These are phyloP conservation scores for Hemaris fuciformis DNA, from an alignment of 2,888 invertebrate genomes.

Conservation along the genomic window DNA sequence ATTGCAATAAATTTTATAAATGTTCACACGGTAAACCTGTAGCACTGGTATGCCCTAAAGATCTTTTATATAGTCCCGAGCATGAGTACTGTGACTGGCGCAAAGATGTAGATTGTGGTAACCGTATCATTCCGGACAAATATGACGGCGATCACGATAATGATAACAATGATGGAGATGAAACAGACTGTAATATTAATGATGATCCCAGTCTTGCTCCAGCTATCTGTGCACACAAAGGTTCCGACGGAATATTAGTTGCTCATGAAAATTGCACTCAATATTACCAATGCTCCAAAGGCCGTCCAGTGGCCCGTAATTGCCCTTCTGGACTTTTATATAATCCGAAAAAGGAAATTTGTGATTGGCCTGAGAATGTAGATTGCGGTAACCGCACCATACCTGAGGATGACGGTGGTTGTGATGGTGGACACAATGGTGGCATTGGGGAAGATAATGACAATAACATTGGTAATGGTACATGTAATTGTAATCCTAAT, in stretches of 20 bases:
- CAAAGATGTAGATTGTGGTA: slow-evolving; percentile 23
- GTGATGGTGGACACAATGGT: not conserved
- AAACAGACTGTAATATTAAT: slow-evolving; percentile 9
- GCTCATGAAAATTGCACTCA: slow-evolving; percentile 12
- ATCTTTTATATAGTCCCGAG: slow-evolving; percentile 22
- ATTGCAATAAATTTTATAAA: slow-evolving; percentile 27
- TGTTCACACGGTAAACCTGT: slow-evolving; percentile 20
- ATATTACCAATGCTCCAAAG: slow-evolving; percentile 3
- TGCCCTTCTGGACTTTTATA: slow-evolving; percentile 8
- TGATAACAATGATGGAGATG: slow-evolving; percentile 18
- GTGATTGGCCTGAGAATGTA: slow-evolving; percentile 5
- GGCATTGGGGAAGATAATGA: not conserved
- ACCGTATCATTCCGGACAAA: slow-evolving; percentile 11
- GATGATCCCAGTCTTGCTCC: slow-evolving; percentile 38
- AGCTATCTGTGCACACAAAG: slow-evolving; percentile 25
- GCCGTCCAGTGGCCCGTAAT: not conserved
- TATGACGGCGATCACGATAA: not conserved
- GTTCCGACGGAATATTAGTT: slow-evolving; percentile 2
- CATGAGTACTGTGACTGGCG: slow-evolving; percentile 26
- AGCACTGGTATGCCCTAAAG: slow-evolving; percentile 17
- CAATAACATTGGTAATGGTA: not conserved
- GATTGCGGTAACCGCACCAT: slow-evolving; percentile 1
- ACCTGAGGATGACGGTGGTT: not conserved
- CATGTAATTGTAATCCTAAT: slow-evolving; percentile 10
- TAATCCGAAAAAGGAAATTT: not conserved